Percentiles rank a stretch among this genome's conserved stretches.
These are phyloP conservation scores for Tachina fera DNA, from an alignment of 2,888 invertebrate species.

Conservation along the genomic window DNA sequence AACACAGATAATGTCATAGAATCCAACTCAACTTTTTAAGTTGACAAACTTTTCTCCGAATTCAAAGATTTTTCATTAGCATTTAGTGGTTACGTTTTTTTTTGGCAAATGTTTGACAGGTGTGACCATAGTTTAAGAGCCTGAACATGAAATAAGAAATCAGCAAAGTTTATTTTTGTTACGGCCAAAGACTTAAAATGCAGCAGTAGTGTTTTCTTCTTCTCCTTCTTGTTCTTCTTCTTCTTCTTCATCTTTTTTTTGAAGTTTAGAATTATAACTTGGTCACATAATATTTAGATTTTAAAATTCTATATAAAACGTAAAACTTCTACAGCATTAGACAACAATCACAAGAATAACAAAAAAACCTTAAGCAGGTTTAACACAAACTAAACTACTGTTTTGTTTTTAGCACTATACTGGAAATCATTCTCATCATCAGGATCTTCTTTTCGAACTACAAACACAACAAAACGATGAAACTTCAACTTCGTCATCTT, in stretches of 20 bases:
- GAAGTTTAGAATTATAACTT: conserved; percentile 5
- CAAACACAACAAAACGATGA: conserved; percentile 30
- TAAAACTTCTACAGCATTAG: conserved; percentile 33
- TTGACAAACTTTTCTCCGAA: too few species aligned
- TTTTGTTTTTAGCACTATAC: conserved; percentile 1
- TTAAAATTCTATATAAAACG: background rate
- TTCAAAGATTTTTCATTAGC: too few species aligned
- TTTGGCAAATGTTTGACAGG: too few species aligned
- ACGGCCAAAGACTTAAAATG: background rate
- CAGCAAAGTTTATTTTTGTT: background rate
- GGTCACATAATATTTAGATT: conserved; percentile 1
- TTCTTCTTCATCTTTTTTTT: too few species aligned
- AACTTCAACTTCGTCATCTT: conserved; percentile 12
- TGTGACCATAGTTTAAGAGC: too few species aligned
- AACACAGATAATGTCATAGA: too few species aligned
- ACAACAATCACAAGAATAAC: background rate
- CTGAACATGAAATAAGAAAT: background rate
- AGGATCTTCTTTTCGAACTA: background rate
- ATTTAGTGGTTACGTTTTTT: too few species aligned
- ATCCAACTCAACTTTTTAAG: too few species aligned
- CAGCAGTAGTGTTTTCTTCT: background rate
- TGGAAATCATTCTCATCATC: background rate
- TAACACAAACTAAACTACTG: conserved; percentile 19
- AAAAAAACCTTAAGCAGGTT: conserved; percentile 43
- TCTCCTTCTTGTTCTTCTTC: too few species aligned